These are phyloP conservation scores for Saccopteryx leptura DNA, from an alignment of 2,113 vertebrate genomes.

Conservation along the genomic window DNA sequence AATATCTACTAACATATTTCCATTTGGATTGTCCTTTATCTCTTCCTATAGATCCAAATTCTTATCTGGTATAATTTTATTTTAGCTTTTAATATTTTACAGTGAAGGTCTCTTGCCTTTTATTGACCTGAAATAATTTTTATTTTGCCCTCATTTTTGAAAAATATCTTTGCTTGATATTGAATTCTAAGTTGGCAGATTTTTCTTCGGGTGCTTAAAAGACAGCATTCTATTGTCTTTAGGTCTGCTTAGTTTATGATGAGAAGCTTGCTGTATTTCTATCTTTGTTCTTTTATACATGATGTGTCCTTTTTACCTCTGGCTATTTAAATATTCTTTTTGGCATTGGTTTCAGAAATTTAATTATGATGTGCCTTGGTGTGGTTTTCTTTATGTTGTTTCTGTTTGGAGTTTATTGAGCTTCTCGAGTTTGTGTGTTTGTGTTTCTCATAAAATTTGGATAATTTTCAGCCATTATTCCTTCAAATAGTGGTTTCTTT, in stretches of 20 bases:
- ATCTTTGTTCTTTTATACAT: background rate
- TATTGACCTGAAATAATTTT: slow-evolving; percentile 1
- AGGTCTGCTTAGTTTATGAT: background rate
- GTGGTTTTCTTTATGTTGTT: slow-evolving; percentile 49
- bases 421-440: slow-evolving; percentile 17
- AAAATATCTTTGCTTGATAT: slow-evolving; percentile 4
- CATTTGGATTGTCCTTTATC: background rate
- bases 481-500: slow-evolving; percentile 10
- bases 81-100: background rate
- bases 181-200: slow-evolving; percentile 16
- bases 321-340: slow-evolving; percentile 26
- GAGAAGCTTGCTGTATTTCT: background rate
- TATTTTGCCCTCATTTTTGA: background rate
- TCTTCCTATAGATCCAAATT: background rate
- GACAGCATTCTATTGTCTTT: background rate
- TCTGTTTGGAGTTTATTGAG: slow-evolving; percentile 10
- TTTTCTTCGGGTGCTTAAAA: background rate
- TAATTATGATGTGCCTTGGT: slow-evolving; percentile 11
- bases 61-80: slow-evolving; percentile 21
- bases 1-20: background rate
- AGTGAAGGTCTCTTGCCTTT: background rate
- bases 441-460: slow-evolving; percentile 41
- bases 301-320: background rate
- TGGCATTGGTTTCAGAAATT: background rate
- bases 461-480: slow-evolving; percentile 26